A percentile compares a stretch with the other conserved stretches of the same genome.
Evolutionary conservation across 2,113 vertebrate species (phyloP).

Genomic region (Poeciliopsis prolifica): DNA sequence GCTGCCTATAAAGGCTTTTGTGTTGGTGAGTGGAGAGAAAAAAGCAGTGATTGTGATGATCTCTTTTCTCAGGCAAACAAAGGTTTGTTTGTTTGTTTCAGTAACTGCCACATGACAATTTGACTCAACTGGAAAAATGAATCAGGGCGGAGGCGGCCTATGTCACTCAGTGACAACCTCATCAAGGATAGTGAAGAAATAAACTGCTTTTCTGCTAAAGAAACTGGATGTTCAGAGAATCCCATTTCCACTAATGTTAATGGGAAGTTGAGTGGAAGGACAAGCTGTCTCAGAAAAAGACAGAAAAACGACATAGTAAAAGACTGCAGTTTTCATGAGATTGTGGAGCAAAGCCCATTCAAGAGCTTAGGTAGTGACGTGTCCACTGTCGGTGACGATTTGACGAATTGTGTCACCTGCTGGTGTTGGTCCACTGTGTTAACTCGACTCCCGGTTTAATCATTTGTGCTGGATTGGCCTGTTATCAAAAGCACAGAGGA

Average conservation of each 20-base stretch:
- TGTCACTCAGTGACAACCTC: background rate
- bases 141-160: background rate
- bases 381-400: too few relatives aligned
- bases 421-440: too few relatives aligned
- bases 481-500: too few relatives aligned
- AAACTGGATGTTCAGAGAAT: background rate
- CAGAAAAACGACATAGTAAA: too few relatives aligned
- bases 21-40: background rate
- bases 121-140: constrained; percentile 1
- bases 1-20: constrained; percentile 40
- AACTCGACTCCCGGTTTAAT: too few relatives aligned
- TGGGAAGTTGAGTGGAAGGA: background rate
- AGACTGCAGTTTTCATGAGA: background rate
- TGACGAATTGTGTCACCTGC: too few relatives aligned
- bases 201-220: background rate
- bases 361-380: too few relatives aligned
- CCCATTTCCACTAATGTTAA: background rate
- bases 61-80: constrained; percentile 37
- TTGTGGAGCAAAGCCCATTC: background rate
- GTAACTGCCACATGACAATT: constrained; percentile 61
- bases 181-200: background rate
- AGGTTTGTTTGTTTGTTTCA: constrained; percentile 1
- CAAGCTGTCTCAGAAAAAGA: background rate
- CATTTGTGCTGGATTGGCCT: too few relatives aligned
- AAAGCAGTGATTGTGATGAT: constrained; percentile 52